These are phyloP conservation scores for Dendropsophus ebraccatus DNA, from an alignment of 2,113 vertebrate species.

Conservation along the genomic window DNA sequence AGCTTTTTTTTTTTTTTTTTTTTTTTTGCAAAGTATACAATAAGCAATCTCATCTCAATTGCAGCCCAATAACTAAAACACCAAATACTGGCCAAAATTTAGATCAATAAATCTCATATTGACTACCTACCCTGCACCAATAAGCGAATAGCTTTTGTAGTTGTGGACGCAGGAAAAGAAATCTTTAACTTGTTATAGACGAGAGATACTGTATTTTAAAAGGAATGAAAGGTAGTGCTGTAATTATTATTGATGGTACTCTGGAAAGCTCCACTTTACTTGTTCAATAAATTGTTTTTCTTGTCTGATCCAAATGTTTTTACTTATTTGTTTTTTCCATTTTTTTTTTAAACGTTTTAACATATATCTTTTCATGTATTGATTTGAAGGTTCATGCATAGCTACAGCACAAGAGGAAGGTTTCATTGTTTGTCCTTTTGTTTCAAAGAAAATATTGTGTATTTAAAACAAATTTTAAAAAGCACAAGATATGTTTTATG, in stretches of 20 bases:
- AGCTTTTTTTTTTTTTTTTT: no score
- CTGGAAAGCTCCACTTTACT: constrained; percentile 34
- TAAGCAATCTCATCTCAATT: neutral
- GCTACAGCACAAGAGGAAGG: neutral
- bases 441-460: neutral
- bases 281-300: constrained; percentile 14
- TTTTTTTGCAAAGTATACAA: no score
- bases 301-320: neutral
- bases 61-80: constrained; percentile 24
- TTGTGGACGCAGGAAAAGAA: constrained; percentile 35
- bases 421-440: neutral
- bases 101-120: constrained; percentile 49
- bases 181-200: constrained; percentile 35
- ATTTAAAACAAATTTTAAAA: neutral
- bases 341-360: no score
- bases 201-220: constrained; percentile 43
- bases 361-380: neutral
- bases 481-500: neutral
- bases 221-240: neutral
- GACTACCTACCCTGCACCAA: constrained; percentile 30
- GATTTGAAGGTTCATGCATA: neutral
- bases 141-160: constrained; percentile 35
- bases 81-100: neutral
- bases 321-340: neutral
- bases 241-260: constrained; percentile 43